These are phyloP conservation scores for Drosophila subquinaria DNA, from an alignment of 2,888 invertebrate genomes.

Conservation along the genomic window DNA sequence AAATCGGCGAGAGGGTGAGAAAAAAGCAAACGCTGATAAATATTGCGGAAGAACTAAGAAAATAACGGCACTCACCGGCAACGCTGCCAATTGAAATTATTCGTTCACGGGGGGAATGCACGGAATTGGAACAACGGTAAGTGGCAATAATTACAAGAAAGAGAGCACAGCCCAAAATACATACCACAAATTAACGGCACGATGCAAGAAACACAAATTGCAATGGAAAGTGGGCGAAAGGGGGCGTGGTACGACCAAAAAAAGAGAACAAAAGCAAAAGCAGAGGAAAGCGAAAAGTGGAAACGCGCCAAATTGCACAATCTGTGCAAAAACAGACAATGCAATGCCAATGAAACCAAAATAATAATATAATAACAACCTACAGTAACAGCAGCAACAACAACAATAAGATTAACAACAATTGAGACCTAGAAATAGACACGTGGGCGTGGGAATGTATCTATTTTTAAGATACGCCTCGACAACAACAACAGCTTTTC, in stretches of 20 bases:
- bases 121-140: slow-evolving; percentile 66
- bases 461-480: slow-evolving; percentile 60
- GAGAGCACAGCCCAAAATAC: slow-evolving; percentile 43
- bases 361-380: slow-evolving; percentile 35
- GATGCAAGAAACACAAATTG: slow-evolving; percentile 56
- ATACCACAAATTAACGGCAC: slow-evolving; percentile 54
- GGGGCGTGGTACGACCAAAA: slow-evolving; percentile 30
- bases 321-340: slow-evolving; percentile 48
- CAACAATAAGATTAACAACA: slow-evolving; percentile 30
- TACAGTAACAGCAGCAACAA: slow-evolving; percentile 14
- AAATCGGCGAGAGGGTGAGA: slow-evolving; percentile 5
- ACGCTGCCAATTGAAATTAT: slow-evolving; percentile 10
- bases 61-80: slow-evolving; percentile 30
- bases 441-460: slow-evolving; percentile 77
- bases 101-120: slow-evolving; percentile 27
- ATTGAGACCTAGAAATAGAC: slow-evolving; percentile 72
- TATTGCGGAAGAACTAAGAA: slow-evolving; percentile 49
- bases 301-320: slow-evolving; percentile 76
- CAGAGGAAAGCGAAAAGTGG: slow-evolving; percentile 53
- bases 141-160: slow-evolving; percentile 63
- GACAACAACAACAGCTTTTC: slow-evolving; percentile 30
- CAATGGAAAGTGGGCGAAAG: slow-evolving; percentile 49
- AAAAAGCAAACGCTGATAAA: slow-evolving; percentile 29
- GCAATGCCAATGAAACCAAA: slow-evolving; percentile 66
- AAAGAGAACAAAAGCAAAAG: slow-evolving; percentile 34